A percentile compares a stretch with the other conserved stretches of the same genome.
phyloP scores from a whole-genome alignment of 2,888 invertebrate species.

The Azorinus chamasolen region DNA sequence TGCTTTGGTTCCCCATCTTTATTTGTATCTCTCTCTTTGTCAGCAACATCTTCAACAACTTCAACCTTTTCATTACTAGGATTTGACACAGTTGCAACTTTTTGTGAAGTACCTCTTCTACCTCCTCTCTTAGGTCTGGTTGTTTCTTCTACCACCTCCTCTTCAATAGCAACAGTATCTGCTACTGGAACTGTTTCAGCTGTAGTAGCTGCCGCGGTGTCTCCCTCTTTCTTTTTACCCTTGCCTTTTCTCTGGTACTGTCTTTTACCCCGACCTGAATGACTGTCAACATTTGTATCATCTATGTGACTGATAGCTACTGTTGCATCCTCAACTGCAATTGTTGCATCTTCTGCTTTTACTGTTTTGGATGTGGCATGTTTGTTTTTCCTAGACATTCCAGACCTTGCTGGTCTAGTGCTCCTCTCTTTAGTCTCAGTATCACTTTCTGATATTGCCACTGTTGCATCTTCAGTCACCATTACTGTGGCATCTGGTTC shows the following conservation, averaged over 20 bases:
- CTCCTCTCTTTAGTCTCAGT: not conserved
- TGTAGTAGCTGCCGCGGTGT: not conserved
- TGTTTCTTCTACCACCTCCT: slow-evolving; percentile 10
- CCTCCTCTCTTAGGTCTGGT: not conserved
- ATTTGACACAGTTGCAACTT: not conserved
- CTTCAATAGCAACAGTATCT: slow-evolving; percentile 18
- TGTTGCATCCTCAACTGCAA: too few relatives aligned
- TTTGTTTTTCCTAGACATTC: too few relatives aligned
- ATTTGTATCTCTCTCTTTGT: slow-evolving; percentile 1
- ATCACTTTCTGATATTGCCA: slow-evolving; percentile 6
- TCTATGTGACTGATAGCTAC: too few relatives aligned
- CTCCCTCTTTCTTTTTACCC: too few relatives aligned
- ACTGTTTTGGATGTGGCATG: too few relatives aligned
- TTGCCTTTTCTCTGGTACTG: too few relatives aligned
- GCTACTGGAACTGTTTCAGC: slow-evolving; percentile 8
- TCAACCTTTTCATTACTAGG: slow-evolving; percentile 2
- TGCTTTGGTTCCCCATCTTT: not conserved
- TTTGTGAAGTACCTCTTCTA: not conserved
- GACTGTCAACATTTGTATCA: not conserved
- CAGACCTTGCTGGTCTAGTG: too few relatives aligned
- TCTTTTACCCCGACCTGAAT: too few relatives aligned
- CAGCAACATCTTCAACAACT: slow-evolving; percentile 8
- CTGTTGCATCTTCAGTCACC: slow-evolving; percentile 23
- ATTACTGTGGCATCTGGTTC: slow-evolving; percentile 1
- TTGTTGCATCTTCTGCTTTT: too few relatives aligned